phyloP scores from a whole-genome alignment of 2,888 invertebrate species.

The Athalia cordata region DNA sequence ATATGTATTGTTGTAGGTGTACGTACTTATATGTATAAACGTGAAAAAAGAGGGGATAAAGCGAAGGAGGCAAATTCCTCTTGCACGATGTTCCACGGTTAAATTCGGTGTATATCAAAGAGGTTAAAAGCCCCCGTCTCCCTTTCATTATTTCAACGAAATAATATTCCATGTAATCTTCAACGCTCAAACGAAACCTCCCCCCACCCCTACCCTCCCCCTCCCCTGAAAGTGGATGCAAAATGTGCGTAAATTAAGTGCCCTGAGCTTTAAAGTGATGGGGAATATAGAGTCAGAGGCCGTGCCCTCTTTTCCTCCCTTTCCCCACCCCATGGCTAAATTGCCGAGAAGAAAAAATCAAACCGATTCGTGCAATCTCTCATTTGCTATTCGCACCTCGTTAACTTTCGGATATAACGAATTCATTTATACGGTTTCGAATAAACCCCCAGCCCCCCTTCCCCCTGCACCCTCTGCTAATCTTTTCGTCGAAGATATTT shows the following conservation, averaged over 20 bases:
- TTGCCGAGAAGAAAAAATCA: too few species aligned
- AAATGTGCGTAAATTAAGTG: conserved; percentile 63
- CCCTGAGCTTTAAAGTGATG: conserved; percentile 52
- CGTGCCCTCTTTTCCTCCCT: not conserved
- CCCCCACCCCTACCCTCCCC: conserved; percentile 7
- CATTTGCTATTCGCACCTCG: not conserved
- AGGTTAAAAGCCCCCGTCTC: conserved; percentile 51
- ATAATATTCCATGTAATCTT: conserved; percentile 65
- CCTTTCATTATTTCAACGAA: conserved; percentile 51
- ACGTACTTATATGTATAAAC: conserved; percentile 26
- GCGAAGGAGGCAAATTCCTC: conserved; percentile 7
- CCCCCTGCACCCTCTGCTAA: too few species aligned
- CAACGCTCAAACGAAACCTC: conserved; percentile 62
- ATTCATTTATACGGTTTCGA: too few species aligned
- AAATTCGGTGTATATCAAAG: conserved; percentile 54
- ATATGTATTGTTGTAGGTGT: not conserved
- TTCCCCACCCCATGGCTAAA: not conserved
- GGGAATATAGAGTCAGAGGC: not conserved
- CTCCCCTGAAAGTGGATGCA: conserved; percentile 58
- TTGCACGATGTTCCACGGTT: conserved; percentile 6
- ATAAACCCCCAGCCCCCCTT: too few species aligned
- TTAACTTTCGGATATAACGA: not conserved
- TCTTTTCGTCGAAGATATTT: too few species aligned
- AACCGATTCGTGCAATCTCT: too few species aligned
- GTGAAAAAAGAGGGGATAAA: not conserved